Base-by-base conservation (phyloP, 2,797 vertebrate species). In the Eleutherodactylus coqui region DNA sequence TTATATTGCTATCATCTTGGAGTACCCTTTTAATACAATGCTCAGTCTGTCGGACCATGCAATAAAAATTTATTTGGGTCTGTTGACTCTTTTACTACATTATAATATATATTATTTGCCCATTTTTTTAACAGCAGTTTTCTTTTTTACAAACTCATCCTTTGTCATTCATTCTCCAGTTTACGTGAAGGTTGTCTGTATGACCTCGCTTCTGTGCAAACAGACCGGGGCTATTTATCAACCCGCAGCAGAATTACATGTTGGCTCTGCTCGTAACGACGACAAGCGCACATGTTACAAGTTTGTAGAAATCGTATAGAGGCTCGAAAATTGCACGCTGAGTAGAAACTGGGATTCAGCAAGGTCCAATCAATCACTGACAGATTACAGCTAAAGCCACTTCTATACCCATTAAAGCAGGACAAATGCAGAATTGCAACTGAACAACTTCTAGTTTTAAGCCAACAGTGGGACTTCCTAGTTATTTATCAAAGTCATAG, bases 401-500 rank as follows among this genome's bases (percentile, higher is more conserved):
- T 98, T 99, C 96, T 96, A 97, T 96, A 96, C 94, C 96, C 97
- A 98, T 98, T 99, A 98, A 97, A 97, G 96, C 94, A 96, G 96
- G 96, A 98, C 97, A 98, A 99, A 99, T 99, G 97, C 97, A 98
- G 97, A 99, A 99, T 97, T 97, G 97, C 97, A 97, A 96, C 96
- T 96, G 98, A 99, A 99, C 97, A 98, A 98, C 97, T 97, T 97
- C 96, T 96, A 98, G 96, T 98, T 98, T 98, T 96, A 97, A 98
- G 97, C 96, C 97, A 97, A 97, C 97, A 97, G 95, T 96, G 96
- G 96, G 96, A 98, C 97, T 98, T 98, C 96, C 97, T 96, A 97
- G 97, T 98, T 98, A 98, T 99, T 99, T 97, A 98, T 99, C 97
- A 99, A 99, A 98, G 97, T 99, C 97, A 98, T 95, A 94, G 96